Conservation (phyloP, 1,140 invertebrate genomes). For the Bombus picipes region DNA sequence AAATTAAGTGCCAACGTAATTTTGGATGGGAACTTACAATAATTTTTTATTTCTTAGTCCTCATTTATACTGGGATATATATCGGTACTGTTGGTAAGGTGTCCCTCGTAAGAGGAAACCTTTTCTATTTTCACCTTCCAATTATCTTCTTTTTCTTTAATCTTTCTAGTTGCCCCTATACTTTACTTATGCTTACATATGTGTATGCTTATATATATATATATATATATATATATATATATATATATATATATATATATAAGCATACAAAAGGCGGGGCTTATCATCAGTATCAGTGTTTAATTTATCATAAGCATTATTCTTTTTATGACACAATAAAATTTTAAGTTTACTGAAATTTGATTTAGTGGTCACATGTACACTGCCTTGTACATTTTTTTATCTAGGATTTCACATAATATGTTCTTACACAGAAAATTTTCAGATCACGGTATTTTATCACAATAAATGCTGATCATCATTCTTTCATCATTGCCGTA, state of each 20-base stretch:
- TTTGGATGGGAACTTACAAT: slow-evolving; percentile 66
- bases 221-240: no score
- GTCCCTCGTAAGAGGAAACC: slow-evolving; percentile 73
- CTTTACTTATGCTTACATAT: slow-evolving; percentile 57
- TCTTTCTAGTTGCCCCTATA: slow-evolving; percentile 48
- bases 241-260: no score
- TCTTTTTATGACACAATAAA: slow-evolving; percentile 49
- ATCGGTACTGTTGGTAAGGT: slow-evolving; percentile 81
- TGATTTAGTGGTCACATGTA: slow-evolving; percentile 45
- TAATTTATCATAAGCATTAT: slow-evolving; percentile 66
- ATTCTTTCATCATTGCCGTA: slow-evolving; percentile 56
- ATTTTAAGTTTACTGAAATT: slow-evolving; percentile 40
- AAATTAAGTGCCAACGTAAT: slow-evolving; percentile 32
- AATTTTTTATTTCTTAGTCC: slow-evolving; percentile 78
- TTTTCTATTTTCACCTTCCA: slow-evolving; percentile 67
- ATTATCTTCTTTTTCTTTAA: slow-evolving; percentile 54
- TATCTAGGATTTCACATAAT: slow-evolving; percentile 23
- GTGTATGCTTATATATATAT: no score
- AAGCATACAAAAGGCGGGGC: slow-evolving; percentile 71
- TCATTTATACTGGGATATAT: slow-evolving; percentile 80
- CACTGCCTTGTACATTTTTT: slow-evolving; percentile 14
- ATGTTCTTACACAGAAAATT: slow-evolving; percentile 18
- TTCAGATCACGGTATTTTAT: slow-evolving; percentile 50
- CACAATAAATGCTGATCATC: slow-evolving; percentile 57
- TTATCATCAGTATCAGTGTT: slow-evolving; percentile 79